A percentile compares a stretch with the other conserved stretches of the same genome.
These are phyloP conservation scores for Coreius guichenoti DNA, from an alignment of 2,797 vertebrate species.

Conservation along the genomic window DNA sequence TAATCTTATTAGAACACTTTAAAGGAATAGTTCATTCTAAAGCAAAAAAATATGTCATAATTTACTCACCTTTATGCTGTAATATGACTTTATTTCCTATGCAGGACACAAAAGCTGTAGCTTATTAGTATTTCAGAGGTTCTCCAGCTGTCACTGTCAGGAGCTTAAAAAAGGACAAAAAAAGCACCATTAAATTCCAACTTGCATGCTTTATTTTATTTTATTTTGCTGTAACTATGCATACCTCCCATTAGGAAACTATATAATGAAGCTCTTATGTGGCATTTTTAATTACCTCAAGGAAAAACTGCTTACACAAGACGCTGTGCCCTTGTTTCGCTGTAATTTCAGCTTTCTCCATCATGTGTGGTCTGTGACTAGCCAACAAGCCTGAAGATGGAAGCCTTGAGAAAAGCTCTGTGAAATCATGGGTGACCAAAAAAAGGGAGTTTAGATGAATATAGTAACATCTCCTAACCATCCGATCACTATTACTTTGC, in stretches of 20 bases:
- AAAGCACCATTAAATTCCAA: background rate
- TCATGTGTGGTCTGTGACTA: constrained; percentile 26
- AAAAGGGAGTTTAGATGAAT: background rate
- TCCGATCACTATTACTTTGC: background rate
- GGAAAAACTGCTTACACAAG: constrained; percentile 32
- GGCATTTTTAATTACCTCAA: constrained; percentile 26
- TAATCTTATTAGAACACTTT: background rate
- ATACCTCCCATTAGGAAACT: constrained; percentile 14
- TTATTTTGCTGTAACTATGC: background rate
- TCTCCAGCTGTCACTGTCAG: background rate
- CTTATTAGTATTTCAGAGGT: background rate
- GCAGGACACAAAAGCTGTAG: background rate
- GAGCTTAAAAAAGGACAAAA: background rate
- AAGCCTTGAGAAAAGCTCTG: background rate
- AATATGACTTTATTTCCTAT: background rate
- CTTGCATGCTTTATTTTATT: background rate
- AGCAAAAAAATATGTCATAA: background rate
- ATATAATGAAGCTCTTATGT: constrained; percentile 19
- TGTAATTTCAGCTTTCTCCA: constrained; percentile 21
- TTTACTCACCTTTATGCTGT: background rate
- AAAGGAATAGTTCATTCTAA: background rate
- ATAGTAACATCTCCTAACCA: background rate
- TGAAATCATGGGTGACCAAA: constrained; percentile 9
- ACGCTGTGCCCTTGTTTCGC: constrained; percentile 1
- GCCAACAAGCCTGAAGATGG: constrained; percentile 13